Conservation (phyloP, 2,113 vertebrate genomes). For the Cavia aperea region DNA sequence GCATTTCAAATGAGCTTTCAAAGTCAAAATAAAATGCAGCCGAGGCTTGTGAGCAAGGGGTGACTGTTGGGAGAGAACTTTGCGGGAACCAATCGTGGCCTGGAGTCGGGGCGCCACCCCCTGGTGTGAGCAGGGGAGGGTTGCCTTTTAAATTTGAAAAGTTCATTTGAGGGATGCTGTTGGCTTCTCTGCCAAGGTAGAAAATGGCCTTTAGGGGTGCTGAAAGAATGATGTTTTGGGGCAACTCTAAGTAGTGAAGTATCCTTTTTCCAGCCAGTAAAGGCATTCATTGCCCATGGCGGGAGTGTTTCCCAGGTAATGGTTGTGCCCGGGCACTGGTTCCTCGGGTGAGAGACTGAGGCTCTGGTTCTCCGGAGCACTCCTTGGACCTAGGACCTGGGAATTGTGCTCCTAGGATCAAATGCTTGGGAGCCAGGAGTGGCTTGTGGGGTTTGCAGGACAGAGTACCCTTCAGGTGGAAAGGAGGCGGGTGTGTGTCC, state of each 20-base stretch:
- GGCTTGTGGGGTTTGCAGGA: background rate
- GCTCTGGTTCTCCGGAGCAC: background rate
- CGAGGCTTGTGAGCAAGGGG: background rate
- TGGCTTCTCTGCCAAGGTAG: conserved; percentile 18
- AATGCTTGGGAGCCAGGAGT: background rate
- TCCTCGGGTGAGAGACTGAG: background rate
- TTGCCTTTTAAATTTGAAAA: conserved; percentile 50
- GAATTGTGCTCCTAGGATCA: background rate
- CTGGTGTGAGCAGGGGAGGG: conserved; percentile 10
- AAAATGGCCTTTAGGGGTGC: background rate
- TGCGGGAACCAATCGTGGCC: background rate
- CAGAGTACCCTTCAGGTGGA: no score
- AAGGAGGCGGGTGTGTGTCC: background rate
- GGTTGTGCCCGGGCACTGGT: background rate
- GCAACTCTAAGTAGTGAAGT: background rate
- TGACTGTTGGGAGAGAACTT: background rate
- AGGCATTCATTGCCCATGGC: background rate
- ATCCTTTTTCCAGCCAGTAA: background rate
- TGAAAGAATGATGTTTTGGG: background rate
- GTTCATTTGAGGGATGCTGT: conserved; percentile 34
- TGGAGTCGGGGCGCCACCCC: background rate
- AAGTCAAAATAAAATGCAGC: background rate
- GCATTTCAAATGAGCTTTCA: background rate
- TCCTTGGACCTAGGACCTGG: background rate
- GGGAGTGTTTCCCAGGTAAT: background rate